Evolutionary conservation across 2,797 vertebrate genomes (phyloP).

Genomic region (Ptychadena robeensis): DNA sequence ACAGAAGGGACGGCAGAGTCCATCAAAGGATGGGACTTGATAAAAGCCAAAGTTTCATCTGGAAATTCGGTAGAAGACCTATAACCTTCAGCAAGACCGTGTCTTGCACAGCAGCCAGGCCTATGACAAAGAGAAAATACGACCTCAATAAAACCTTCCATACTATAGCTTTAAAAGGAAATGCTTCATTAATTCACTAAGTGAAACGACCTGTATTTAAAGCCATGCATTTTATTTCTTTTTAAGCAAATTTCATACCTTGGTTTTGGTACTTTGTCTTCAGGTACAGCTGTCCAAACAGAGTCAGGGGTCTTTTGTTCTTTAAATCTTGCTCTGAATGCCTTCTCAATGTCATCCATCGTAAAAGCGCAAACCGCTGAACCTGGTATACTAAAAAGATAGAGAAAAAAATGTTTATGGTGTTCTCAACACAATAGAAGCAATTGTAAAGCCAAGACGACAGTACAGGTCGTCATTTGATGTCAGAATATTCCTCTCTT

Average conservation of each 20-base stretch:
- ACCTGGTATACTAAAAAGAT: conserved; percentile 87
- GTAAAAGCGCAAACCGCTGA: conserved; percentile 98
- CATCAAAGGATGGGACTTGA: conserved; percentile 98
- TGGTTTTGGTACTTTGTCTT: conserved; percentile 94
- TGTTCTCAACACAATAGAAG: conserved; percentile 29
- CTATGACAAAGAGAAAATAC: conserved; percentile 72
- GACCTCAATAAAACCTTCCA: not conserved
- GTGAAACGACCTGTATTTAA: not conserved
- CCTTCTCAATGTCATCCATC: conserved; percentile 95
- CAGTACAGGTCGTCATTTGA: conserved; percentile 35
- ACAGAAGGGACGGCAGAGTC: conserved; percentile 92
- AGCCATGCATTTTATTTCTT: conserved; percentile 2
- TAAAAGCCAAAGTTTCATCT: conserved; percentile 94
- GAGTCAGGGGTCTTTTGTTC: conserved; percentile 97
- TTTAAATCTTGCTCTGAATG: conserved; percentile 94
- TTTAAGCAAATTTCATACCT: conserved; percentile 76
- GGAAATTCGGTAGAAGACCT: conserved; percentile 96
- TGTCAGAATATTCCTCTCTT: conserved; percentile 62
- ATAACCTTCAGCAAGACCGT: conserved; percentile 87
- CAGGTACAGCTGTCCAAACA: conserved; percentile 95
- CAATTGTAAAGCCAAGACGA: not conserved
- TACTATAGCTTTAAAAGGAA: not conserved
- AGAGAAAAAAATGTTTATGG: conserved; percentile 46
- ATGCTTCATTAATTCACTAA: conserved; percentile 7
- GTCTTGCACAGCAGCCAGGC: conserved; percentile 94